Evolutionary conservation across 2,888 invertebrate genomes (phyloP), one percentile per base, ranked within the genome.

Genomic region (Mystacides longicornis): DNA sequence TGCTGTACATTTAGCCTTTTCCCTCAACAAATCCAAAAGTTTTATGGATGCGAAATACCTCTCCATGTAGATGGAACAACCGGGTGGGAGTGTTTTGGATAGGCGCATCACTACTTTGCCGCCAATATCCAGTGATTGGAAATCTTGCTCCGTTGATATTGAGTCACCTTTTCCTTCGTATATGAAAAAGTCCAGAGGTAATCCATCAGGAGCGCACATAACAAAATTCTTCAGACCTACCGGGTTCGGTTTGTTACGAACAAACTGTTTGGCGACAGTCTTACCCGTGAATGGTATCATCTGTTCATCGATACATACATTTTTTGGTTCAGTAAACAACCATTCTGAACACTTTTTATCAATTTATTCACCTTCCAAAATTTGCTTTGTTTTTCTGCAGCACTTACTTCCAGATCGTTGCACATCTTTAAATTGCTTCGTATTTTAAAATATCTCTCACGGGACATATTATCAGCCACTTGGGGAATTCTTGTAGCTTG

Each of bases 261-360:
- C 46, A 20, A 46, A 18, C 20, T 46, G 46, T 20, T 21, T 18
- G 18, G 19, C 19, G 5, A 9, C 9, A 21, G n/a, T 16, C n/a
- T 7, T 7, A 16, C 43, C 43, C 5, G 7, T 5, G 16, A 43
- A 43, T 14, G 43, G 43, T 46, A 46, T 46, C 46, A 46, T 46
- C n/a, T 46, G 46, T 21, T 46, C 46, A 18, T 46, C 46, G 7
- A 46, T 20, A 20, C 20, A 46, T 7, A 46, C 21, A 21, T 46
- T 46, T 46, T 46, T 18, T 20, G 46, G 21, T 46, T 21, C 5
- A 46, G 46, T n/a, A 46, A 46, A 18, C 46, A 46, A 20, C 46
- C 46, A 20, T 21, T 46, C 20, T 20, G 18, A 19, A 46, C 46
- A 7, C 20, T 20, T 46, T 46, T 18, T 46, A 20, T 18, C 5